A percentile compares a stretch with the other conserved stretches of the same genome.
phyloP scores from a whole-genome alignment of 2,797 vertebrate species.

The Falco columbarius region DNA sequence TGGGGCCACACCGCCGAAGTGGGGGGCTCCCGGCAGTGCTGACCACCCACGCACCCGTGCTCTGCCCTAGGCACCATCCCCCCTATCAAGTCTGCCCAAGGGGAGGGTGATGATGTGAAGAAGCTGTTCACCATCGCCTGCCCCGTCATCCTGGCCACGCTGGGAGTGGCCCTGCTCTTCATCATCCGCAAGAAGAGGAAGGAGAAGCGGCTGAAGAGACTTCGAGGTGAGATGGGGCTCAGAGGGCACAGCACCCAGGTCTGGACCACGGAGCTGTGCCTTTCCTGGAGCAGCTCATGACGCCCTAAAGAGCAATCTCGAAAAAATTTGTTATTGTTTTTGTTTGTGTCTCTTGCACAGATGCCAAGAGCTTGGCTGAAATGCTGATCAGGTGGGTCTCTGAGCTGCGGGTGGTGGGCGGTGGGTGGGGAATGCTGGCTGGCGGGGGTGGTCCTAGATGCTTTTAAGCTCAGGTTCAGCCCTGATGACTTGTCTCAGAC shows the following conservation, averaged over 20 bases:
- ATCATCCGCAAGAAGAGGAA: conserved; percentile 97
- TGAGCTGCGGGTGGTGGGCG: fast-evolving
- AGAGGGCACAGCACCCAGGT: fast-evolving
- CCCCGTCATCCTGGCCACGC: conserved; percentile 93
- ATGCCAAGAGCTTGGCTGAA: conserved; percentile 98
- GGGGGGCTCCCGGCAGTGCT: fast-evolving
- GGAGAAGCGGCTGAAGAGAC: conserved; percentile 94
- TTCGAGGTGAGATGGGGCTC: conserved; percentile 84
- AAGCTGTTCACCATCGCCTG: conserved; percentile 97
- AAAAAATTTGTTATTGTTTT: too few relatives aligned
- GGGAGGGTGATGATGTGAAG: conserved; percentile 94
- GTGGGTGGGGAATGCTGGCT: neutral
- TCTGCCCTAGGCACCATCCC: conserved; percentile 90
- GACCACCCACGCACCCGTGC: fast-evolving
- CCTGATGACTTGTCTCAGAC: neutral
- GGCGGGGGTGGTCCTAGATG: neutral
- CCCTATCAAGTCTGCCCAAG: conserved; percentile 94
- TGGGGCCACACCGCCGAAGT: fast-evolving
- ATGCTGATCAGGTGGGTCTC: conserved; percentile 94
- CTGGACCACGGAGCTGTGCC: fast-evolving
- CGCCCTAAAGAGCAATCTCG: neutral
- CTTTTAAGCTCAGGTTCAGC: neutral
- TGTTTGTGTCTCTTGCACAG: conserved; percentile 73
- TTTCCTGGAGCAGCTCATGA: fast-evolving
- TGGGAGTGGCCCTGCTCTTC: conserved; percentile 92